Percentiles rank a stretch among this genome's conserved stretches.
These are phyloP conservation scores for Pomacea canaliculata DNA, from an alignment of 2,888 invertebrate species.

Conservation along the genomic window DNA sequence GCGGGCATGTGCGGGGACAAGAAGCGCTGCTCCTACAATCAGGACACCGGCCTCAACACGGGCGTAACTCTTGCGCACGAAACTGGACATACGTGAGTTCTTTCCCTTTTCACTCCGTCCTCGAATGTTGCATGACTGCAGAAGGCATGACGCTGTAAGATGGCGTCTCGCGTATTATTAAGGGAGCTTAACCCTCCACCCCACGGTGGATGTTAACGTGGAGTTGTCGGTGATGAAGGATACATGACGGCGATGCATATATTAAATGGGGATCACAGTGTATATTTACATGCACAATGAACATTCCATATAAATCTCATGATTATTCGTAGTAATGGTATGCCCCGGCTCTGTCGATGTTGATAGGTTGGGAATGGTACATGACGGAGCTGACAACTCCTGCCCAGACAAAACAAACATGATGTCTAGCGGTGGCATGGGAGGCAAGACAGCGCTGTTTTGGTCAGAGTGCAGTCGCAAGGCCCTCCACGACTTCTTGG, in stretches of 20 bases:
- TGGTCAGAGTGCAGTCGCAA: constrained; percentile 53
- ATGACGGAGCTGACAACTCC: constrained; percentile 46
- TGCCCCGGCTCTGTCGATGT: neutral
- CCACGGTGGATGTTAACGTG: too few species aligned
- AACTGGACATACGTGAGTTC: constrained; percentile 54
- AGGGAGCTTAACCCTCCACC: too few species aligned
- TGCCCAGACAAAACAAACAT: constrained; percentile 37
- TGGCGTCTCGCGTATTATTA: too few species aligned
- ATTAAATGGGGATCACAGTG: too few species aligned
- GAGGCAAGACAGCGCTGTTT: constrained; percentile 36
- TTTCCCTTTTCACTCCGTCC: neutral
- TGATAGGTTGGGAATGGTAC: constrained; percentile 50
- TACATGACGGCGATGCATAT: too few species aligned
- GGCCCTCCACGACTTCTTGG: constrained; percentile 36
- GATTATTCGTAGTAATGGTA: too few species aligned
- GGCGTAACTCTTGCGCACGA: constrained; percentile 57
- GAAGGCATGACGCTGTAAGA: too few species aligned
- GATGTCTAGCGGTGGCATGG: constrained; percentile 45
- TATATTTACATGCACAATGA: too few species aligned
- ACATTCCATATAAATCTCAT: too few species aligned
- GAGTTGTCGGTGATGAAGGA: too few species aligned
- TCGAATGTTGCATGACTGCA: neutral
- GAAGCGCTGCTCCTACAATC: constrained; percentile 45
- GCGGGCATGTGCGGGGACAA: constrained; percentile 43
- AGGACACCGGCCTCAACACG: constrained; percentile 53